These are phyloP conservation scores for Boloria selene DNA, from an alignment of 2,888 invertebrate species.

Conservation along the genomic window DNA sequence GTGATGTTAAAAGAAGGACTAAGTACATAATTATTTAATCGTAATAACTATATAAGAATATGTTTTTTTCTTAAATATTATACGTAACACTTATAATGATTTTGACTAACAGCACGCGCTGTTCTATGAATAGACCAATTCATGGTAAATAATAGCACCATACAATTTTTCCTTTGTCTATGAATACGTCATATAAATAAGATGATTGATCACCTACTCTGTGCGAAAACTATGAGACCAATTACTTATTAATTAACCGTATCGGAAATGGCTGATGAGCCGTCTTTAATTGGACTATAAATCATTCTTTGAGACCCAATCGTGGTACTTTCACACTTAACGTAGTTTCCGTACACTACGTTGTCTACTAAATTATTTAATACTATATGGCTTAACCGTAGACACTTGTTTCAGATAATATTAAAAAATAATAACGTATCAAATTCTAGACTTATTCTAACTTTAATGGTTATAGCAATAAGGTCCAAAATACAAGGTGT, in stretches of 20 bases:
- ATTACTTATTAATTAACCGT: slow-evolving; percentile 57
- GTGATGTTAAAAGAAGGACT: too few species aligned
- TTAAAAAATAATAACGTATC: slow-evolving; percentile 46
- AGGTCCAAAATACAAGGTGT: slow-evolving; percentile 44
- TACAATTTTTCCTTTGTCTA: slow-evolving; percentile 22
- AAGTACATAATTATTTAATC: too few species aligned
- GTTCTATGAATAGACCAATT: slow-evolving; percentile 8
- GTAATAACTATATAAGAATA: too few species aligned
- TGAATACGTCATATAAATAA: slow-evolving; percentile 32
- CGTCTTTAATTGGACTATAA: slow-evolving; percentile 74
- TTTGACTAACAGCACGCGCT: neutral
- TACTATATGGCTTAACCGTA: slow-evolving; percentile 65
- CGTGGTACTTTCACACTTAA: slow-evolving; percentile 48
- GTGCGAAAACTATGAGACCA: slow-evolving; percentile 41
- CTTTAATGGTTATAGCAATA: slow-evolving; percentile 36
- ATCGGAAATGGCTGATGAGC: slow-evolving; percentile 61
- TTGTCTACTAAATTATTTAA: slow-evolving; percentile 74
- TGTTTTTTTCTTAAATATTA: too few species aligned
- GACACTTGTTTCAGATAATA: slow-evolving; percentile 52
- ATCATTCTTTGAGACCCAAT: slow-evolving; percentile 58
- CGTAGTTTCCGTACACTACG: slow-evolving; percentile 57
- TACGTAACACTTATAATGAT: neutral
- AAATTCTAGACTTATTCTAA: slow-evolving; percentile 39
- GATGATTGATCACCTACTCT: slow-evolving; percentile 31
- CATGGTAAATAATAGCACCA: slow-evolving; percentile 7